These are phyloP conservation scores for Geophilus truncorum DNA, from an alignment of 2,888 invertebrate species.

Conservation along the genomic window DNA sequence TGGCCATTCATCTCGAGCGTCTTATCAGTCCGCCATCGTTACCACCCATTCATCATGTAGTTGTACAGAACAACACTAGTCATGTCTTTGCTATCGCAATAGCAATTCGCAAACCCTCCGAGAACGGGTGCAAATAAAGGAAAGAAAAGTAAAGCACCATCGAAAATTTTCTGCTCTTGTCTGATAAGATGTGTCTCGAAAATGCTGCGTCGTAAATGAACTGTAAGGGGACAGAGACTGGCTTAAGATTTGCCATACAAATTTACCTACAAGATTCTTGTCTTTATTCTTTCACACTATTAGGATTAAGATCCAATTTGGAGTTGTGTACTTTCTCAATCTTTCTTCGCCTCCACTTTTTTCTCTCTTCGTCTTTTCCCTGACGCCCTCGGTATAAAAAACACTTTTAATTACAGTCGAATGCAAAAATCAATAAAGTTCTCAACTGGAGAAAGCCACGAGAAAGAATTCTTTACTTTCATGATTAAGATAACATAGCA, in stretches of 20 bases:
- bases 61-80: constrained; percentile 25
- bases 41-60: constrained; percentile 24
- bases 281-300: constrained; percentile 15
- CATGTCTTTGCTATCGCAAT: constrained; percentile 25
- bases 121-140: background rate
- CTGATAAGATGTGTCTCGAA: background rate
- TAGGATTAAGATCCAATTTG: constrained; percentile 25
- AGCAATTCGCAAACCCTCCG: constrained; percentile 2
- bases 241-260: background rate
- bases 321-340: constrained; percentile 27
- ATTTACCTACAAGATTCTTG: constrained; percentile 4
- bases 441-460: background rate
- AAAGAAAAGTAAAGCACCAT: background rate
- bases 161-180: background rate
- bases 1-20: constrained; percentile 15
- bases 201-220: background rate
- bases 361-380: background rate
- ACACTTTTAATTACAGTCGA: background rate
- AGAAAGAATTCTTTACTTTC: constrained; percentile 24
- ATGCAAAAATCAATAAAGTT: constrained; percentile 18
- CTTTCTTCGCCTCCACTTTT: background rate
- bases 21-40: constrained; percentile 25
- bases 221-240: background rate
- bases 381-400: background rate
- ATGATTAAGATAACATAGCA: constrained; percentile 7